Base-by-base conservation (phyloP, 30 jellyfish, hydroid and myxozoan species). In the Aurelia sp. region DNA sequence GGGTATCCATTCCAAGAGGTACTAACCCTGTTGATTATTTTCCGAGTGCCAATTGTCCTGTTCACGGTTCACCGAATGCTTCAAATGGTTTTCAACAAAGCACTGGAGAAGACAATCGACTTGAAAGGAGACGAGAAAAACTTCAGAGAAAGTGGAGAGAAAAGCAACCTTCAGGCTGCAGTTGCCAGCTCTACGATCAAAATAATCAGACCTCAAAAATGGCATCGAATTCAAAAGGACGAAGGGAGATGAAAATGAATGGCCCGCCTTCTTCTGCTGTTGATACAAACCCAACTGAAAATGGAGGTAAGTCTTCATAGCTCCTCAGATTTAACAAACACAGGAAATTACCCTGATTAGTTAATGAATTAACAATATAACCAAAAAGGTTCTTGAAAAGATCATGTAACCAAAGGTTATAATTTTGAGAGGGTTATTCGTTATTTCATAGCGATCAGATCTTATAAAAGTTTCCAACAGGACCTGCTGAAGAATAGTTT, bases 121-220 rank as follows among this genome's bases (percentile, higher is more conserved):
- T 81, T 6, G 99, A 95, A 40, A 82, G 91, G 53, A 55, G 99
- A 66, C 71, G 98, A 40, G 98, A 92, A 51, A 89, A 86, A 62
- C 77, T 91, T 4, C 98, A 88, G 30, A 75, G 93, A 74, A 93
- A 88, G 73, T 62, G 86, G 52, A 73, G 97, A 59, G 98, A 92
- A 11, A 82, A 89, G 30, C 96, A 94, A 58, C 59, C 66, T 6
- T 72, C 61, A 23, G 63, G 62, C 69, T 84, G 93, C 65, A 63
- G 37, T 44, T 86, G 95, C 37, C 88, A 74, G 9, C 23, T 64
- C 19, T 60, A 55, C 31, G 70, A 30, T 57, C 62, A 73, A 27
- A 16, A 31, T 22, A 78, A 22, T 22, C 86, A 72, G 37, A 27
- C 20, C 37, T 41, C 74, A 9, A 82, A 71, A 61, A 71, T 73